These are phyloP conservation scores for Hemistola chrysoprasaria DNA, from an alignment of 2,888 invertebrate species.

Conservation along the genomic window DNA sequence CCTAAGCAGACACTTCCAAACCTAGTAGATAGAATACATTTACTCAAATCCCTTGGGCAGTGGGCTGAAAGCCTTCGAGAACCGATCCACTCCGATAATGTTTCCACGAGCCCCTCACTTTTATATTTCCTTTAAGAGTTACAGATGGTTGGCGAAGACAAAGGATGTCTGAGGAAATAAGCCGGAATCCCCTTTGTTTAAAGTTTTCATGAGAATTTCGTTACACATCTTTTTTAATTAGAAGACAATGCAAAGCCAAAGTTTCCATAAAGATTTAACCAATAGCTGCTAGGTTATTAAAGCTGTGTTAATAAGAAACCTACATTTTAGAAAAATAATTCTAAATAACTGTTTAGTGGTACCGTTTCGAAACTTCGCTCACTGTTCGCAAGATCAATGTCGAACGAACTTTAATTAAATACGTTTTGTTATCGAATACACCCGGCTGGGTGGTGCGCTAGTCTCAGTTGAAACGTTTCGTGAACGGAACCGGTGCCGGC, in stretches of 20 bases:
- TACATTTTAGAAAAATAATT: no score
- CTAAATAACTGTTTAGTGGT: constrained; percentile 32
- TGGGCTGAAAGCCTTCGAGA: constrained; percentile 49
- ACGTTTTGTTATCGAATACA: constrained; percentile 51
- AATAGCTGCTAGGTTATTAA: neutral
- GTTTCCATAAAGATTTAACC: constrained; percentile 1
- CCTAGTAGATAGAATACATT: constrained; percentile 40
- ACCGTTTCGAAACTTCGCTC: constrained; percentile 34
- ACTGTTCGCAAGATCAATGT: constrained; percentile 40
- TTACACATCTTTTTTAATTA: constrained; percentile 10
- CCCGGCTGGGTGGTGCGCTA: constrained; percentile 27
- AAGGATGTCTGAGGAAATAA: constrained; percentile 18
- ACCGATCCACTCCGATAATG: constrained; percentile 52
- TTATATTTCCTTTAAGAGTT: constrained; percentile 42
- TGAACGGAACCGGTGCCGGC: constrained; percentile 44
- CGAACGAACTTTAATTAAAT: constrained; percentile 51
- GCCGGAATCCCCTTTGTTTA: constrained; percentile 13
- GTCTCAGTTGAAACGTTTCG: constrained; percentile 35
- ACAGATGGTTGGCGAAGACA: constrained; percentile 31
- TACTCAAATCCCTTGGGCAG: constrained; percentile 43
- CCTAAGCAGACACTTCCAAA: constrained; percentile 33
- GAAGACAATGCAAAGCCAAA: neutral
- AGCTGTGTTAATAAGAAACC: no score
- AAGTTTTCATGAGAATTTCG: constrained; percentile 3
- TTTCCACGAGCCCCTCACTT: constrained; percentile 41